phyloP scores from a whole-genome alignment of 2,797 vertebrate species.

The Notamacropus eugenii region DNA sequence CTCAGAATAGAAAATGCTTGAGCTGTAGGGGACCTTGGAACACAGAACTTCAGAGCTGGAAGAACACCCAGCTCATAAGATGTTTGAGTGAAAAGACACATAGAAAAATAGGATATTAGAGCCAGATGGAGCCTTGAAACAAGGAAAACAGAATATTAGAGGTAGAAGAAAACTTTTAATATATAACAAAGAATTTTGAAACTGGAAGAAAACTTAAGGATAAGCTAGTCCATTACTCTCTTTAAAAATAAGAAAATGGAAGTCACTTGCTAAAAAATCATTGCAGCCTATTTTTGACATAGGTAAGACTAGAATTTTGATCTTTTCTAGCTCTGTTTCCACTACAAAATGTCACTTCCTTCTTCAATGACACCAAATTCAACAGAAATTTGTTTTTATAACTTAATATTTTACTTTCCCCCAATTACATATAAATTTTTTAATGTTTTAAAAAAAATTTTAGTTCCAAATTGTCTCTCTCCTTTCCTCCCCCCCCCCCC shows the following conservation, averaged over 20 bases:
- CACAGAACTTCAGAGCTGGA: background rate
- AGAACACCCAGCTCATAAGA: background rate
- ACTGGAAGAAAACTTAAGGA: background rate
- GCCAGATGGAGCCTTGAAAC: background rate
- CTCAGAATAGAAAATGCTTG: background rate
- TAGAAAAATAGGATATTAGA: background rate
- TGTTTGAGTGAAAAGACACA: background rate
- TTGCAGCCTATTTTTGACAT: background rate
- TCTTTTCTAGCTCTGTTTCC: background rate
- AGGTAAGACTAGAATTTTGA: background rate
- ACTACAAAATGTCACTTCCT: background rate
- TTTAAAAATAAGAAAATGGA: background rate
- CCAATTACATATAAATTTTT: background rate
- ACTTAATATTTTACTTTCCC: background rate
- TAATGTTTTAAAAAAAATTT: background rate
- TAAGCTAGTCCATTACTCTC: background rate
- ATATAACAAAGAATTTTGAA: background rate
- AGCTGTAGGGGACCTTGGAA: background rate
- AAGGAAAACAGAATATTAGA: background rate
- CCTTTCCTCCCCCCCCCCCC: no score
- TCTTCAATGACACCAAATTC: background rate
- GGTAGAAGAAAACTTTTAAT: background rate
- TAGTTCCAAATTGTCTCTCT: background rate
- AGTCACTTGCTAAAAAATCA: background rate
- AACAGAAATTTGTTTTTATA: background rate